Evolutionary conservation across 1,140 invertebrate species (phyloP).

Genomic region (Listronotus bonariensis): DNA sequence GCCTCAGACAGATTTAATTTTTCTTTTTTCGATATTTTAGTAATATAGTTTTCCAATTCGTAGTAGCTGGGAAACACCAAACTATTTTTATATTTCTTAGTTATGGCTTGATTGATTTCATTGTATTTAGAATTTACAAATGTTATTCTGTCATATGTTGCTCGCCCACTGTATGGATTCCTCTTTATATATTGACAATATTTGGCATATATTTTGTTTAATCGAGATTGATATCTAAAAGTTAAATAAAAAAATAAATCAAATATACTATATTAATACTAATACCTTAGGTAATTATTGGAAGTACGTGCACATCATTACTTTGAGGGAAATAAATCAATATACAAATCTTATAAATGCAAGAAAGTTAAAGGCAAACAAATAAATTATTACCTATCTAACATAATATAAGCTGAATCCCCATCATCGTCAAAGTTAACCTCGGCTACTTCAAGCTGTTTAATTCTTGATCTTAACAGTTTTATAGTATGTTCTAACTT

Average conservation of each 20-base stretch:
- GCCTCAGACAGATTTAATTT: slow-evolving; percentile 54
- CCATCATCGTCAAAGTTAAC: slow-evolving; percentile 60
- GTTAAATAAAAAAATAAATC: background rate
- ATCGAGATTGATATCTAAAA: slow-evolving; percentile 49
- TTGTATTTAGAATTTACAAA: slow-evolving; percentile 56
- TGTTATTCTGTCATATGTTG: slow-evolving; percentile 56
- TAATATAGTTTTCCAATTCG: slow-evolving; percentile 61
- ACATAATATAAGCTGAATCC: slow-evolving; percentile 60
- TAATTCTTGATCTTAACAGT: slow-evolving; percentile 57
- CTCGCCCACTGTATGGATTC: slow-evolving; percentile 57
- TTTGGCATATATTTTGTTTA: slow-evolving; percentile 56
- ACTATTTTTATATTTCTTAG: slow-evolving; percentile 58
- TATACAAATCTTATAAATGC: background rate
- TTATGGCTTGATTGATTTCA: slow-evolving; percentile 61
- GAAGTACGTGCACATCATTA: too few species aligned
- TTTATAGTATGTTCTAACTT: slow-evolving; percentile 56
- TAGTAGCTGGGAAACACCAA: slow-evolving; percentile 62
- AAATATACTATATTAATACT: too few species aligned
- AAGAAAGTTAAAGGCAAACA: too few species aligned
- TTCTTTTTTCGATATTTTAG: slow-evolving; percentile 55
- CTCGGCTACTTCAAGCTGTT: slow-evolving; percentile 56
- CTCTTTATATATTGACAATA: slow-evolving; percentile 61
- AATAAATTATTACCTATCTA: slow-evolving; percentile 54
- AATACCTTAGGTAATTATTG: too few species aligned
- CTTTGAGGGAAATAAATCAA: background rate